Base-by-base conservation (phyloP, 2,888 invertebrate species). In the Drosophila subquinaria region DNA sequence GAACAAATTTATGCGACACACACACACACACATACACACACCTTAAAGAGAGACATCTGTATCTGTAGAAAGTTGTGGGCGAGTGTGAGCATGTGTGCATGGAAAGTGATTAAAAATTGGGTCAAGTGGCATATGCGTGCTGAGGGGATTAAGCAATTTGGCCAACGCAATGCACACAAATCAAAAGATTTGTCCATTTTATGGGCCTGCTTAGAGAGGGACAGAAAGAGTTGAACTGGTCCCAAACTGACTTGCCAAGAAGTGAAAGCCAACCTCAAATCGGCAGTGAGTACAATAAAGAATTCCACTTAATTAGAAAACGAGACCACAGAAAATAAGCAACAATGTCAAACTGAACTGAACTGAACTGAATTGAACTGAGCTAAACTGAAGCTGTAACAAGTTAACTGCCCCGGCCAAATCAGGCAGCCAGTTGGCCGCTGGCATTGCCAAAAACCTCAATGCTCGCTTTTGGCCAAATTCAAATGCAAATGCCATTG, bases 91-190 rank as follows among this genome's bases (percentile, higher is more conserved):
- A 79, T 88, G 82, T 89, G 80, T 75, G 82, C 77, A 63, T 73
- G 79, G 72, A 81, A 79, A 89, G 89, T 86, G 86, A 90, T 86
- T 86, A 90, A 88, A 90, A 86, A 86, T 90, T 90, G 86, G 89
- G 86, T 90, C 90, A 90, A 90, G 84, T 86, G 87, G 87, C 89
- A 85, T 83, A 77, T 88, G 88, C 84, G 84, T 89, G 84, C 59
- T 27, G 74, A 27, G 79, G 23, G 89, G 83, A 89, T 84, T 90
- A 84, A 88, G 84, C 89, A 89, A 84, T 90, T 84, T 82, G 84
- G 76, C 84, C 30, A 84, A 45, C 59, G 65, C 42, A 38, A 79
- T 47, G 76, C 65, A 76, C 79, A 86, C 86, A 86, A 86, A 86
- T 86, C 90, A 86, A 81, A 74, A 88, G 90, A 87, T 86, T 86